phyloP scores from a whole-genome alignment of 2,797 vertebrate species.

The Antennarius maculatus region DNA sequence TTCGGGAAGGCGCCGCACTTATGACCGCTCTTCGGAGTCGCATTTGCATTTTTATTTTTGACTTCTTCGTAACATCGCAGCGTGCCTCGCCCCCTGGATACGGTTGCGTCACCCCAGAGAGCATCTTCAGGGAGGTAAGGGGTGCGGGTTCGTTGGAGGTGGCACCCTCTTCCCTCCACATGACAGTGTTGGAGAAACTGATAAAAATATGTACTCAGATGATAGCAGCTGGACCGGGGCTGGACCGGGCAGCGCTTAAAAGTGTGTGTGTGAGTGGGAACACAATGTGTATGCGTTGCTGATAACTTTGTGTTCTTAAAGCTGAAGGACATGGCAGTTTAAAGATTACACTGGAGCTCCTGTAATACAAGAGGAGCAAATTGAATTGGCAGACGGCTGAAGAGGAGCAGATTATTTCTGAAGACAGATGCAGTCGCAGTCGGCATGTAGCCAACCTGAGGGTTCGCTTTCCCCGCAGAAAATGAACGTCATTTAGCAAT shows the following conservation, averaged over 20 bases:
- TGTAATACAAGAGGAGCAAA: slow-evolving; percentile 16
- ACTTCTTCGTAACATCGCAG: slow-evolving; percentile 2
- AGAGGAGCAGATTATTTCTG: slow-evolving; percentile 7
- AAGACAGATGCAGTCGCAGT: slow-evolving; percentile 20
- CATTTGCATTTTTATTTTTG: slow-evolving; percentile 8
- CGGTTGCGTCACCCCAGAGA: neutral
- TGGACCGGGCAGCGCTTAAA: neutral
- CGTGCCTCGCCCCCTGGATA: neutral
- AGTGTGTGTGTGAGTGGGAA: too few relatives aligned
- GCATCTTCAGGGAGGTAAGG: neutral
- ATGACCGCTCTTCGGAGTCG: neutral
- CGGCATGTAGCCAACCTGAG: neutral
- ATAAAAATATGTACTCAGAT: neutral
- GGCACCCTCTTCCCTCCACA: neutral
- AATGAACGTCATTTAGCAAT: slow-evolving; percentile 13
- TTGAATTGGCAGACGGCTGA: slow-evolving; percentile 21
- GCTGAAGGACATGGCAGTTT: slow-evolving; percentile 17
- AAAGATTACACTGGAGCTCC: slow-evolving; percentile 12
- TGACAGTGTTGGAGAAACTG: neutral
- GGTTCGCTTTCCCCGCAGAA: slow-evolving; percentile 4
- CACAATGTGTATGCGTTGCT: neutral
- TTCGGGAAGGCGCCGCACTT: neutral
- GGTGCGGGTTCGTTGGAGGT: neutral
- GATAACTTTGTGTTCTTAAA: slow-evolving; percentile 9
- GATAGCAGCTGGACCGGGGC: neutral